A percentile compares a stretch with the other conserved stretches of the same genome.
These are phyloP conservation scores for Nyctibius grandis DNA, from an alignment of 2,797 vertebrate species.

Conservation along the genomic window DNA sequence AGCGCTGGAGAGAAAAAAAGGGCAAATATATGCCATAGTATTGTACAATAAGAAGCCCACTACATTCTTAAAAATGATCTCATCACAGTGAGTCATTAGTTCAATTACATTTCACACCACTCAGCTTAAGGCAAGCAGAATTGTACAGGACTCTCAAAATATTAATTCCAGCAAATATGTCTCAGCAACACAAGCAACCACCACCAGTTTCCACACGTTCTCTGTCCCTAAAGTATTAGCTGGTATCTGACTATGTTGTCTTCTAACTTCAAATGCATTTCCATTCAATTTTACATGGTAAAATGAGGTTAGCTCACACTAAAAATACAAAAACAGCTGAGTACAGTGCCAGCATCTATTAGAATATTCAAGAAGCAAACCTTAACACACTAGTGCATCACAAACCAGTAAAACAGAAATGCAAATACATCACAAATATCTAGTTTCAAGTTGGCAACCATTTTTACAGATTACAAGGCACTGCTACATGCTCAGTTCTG, in stretches of 20 bases:
- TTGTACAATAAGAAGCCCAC: constrained; percentile 45
- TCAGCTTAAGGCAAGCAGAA: constrained; percentile 39
- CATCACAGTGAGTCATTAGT: constrained; percentile 36
- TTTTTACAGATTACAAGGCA: background rate
- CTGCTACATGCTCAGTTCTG: background rate
- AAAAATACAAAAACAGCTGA: background rate
- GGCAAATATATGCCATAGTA: constrained; percentile 17
- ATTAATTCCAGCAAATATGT: background rate
- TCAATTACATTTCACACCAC: constrained; percentile 43
- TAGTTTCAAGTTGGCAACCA: background rate
- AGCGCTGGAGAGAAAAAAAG: background rate
- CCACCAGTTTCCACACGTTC: background rate
- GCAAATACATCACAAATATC: background rate
- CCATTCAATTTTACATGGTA: background rate
- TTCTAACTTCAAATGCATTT: background rate
- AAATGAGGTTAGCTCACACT: background rate
- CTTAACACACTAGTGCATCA: background rate
- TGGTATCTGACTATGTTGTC: background rate
- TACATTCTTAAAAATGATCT: constrained; percentile 22
- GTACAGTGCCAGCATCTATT: background rate
- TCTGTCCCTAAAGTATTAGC: background rate
- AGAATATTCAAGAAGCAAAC: background rate
- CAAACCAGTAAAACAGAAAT: background rate
- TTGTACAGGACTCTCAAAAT: background rate
- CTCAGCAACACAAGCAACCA: background rate